Evolutionary conservation across 2,797 vertebrate species (phyloP).

Genomic region (Dallia pectoralis): DNA sequence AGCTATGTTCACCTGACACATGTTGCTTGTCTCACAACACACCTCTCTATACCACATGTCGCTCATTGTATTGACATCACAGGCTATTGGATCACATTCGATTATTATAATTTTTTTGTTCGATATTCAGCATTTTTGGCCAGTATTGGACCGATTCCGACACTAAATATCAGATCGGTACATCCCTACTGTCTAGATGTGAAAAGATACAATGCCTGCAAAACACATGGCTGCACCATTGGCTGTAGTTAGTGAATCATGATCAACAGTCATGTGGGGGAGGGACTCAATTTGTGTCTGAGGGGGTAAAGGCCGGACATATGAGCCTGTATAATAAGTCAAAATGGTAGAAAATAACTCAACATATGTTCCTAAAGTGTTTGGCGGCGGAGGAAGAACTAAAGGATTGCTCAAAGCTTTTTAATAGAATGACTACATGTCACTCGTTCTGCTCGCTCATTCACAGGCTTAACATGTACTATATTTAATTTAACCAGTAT

Average conservation of each 20-base stretch:
- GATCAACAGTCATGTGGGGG: neutral
- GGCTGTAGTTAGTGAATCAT: neutral
- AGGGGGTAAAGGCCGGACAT: neutral
- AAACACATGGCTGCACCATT: neutral
- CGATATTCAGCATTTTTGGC: too few species aligned
- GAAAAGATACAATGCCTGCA: neutral
- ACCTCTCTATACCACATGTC: too few species aligned
- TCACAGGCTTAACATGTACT: neutral
- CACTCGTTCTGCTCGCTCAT: neutral
- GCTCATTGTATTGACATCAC: too few species aligned
- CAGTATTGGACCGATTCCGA: too few species aligned
- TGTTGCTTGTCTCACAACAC: too few species aligned
- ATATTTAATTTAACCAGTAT: too few species aligned
- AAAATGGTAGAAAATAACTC: too few species aligned
- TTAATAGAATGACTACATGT: neutral
- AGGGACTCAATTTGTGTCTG: neutral
- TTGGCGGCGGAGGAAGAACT: neutral
- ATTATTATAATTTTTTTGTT: too few species aligned
- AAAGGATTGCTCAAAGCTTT: neutral
- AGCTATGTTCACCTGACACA: too few species aligned
- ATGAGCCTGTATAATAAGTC: neutral
- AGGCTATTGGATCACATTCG: too few species aligned
- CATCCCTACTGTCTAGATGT: too few species aligned
- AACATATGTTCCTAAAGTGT: neutral
- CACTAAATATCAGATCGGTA: too few species aligned